Evolutionary conservation across 2,797 vertebrate species (phyloP).

Genomic region (Lateolabrax maculatus): DNA sequence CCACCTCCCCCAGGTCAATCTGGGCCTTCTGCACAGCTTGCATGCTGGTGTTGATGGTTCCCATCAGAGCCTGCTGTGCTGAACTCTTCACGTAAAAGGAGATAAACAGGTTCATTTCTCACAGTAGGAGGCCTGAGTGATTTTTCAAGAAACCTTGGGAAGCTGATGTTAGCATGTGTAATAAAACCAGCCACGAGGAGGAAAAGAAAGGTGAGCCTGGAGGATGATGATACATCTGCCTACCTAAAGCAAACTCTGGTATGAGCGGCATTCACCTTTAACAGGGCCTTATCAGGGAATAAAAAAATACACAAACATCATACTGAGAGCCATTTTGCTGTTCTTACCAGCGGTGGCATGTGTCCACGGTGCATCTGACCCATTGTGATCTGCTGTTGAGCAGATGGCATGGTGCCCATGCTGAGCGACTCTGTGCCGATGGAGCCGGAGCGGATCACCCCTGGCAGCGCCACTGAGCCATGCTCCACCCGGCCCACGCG

Average conservation of each 20-base stretch:
- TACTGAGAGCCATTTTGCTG: not conserved
- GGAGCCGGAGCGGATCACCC: slow-evolving; percentile 96
- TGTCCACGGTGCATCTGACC: slow-evolving; percentile 99
- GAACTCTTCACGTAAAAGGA: slow-evolving; percentile 87
- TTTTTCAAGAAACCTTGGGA: not conserved
- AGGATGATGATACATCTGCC: not conserved
- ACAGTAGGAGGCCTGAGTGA: not conserved
- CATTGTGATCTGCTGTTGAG: slow-evolving; percentile 96
- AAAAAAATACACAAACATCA: not conserved
- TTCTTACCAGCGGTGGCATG: slow-evolving; percentile 95
- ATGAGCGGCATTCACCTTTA: not conserved
- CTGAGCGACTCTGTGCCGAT: slow-evolving; percentile 95
- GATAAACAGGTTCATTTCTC: slow-evolving; percentile 8
- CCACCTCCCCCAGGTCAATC: slow-evolving; percentile 93
- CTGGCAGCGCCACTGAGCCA: slow-evolving; percentile 94
- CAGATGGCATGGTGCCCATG: slow-evolving; percentile 95
- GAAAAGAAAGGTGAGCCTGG: no score
- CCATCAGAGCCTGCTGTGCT: slow-evolving; percentile 98
- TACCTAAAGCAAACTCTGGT: not conserved
- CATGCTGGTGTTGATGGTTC: slow-evolving; percentile 99
- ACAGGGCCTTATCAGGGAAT: not conserved
- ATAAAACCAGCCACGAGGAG: not conserved
- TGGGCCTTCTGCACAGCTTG: slow-evolving; percentile 98
- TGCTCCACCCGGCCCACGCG: slow-evolving; percentile 94
- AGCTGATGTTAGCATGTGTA: not conserved